These are phyloP conservation scores for Rhinopomastus cyanomelas DNA, from an alignment of 2,113 vertebrate genomes.

Conservation along the genomic window DNA sequence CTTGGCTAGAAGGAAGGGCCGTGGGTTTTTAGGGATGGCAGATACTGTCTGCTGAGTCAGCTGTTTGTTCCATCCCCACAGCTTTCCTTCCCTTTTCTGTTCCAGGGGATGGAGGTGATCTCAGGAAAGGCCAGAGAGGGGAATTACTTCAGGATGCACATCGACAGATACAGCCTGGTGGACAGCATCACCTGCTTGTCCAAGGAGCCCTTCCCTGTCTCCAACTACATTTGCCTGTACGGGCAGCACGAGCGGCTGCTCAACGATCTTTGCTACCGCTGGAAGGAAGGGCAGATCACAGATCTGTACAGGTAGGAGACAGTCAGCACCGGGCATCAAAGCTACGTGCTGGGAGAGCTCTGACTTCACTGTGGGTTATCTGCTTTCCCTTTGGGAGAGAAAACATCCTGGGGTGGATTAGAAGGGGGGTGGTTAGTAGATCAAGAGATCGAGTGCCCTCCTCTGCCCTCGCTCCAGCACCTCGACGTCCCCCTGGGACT, in stretches of 20 bases:
- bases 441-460: no score
- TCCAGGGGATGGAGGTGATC: constrained; percentile 78
- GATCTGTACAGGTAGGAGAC: constrained; percentile 88
- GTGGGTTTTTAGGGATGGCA: neutral
- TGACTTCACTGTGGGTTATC: no score
- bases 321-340: fast-evolving
- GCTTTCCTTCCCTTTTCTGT: constrained; percentile 23
- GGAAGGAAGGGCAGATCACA: constrained; percentile 72
- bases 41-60: neutral
- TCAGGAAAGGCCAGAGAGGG: constrained; percentile 79
- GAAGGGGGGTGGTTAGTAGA: no score
- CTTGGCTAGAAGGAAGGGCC: neutral
- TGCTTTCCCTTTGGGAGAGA: no score
- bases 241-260: constrained; percentile 88
- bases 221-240: constrained; percentile 86
- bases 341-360: neutral
- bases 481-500: no score
- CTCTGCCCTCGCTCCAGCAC: no score
- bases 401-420: no score
- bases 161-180: constrained; percentile 77
- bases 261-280: constrained; percentile 81
- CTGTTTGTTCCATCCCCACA: neutral
- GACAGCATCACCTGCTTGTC: constrained; percentile 89
- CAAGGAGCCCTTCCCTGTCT: constrained; percentile 78
- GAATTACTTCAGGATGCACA: constrained; percentile 86